Evolutionary conservation across 2,797 vertebrate genomes (phyloP), one percentile per base, ranked within the genome.

Genomic region (Sebastes matsubarae): DNA sequence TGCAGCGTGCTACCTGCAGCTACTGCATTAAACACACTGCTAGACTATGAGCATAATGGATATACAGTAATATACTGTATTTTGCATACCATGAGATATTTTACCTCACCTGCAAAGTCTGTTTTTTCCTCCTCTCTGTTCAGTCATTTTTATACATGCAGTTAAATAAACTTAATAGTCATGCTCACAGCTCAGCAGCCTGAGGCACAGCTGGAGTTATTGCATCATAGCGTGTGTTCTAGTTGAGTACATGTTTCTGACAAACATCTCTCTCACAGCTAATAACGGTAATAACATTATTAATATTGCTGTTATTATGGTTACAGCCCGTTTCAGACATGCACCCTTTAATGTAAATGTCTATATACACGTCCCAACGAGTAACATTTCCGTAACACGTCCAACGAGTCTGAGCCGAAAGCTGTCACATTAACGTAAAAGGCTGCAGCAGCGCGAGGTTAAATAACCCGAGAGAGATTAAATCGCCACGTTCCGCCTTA

Each of bases 141-240:
- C 4, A 68, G 58, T 61, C 50, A 67, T 78, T 83, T 82, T 76
- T 71, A 12, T 13, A 38, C 5, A 5, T 68, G 57, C 38, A 63
- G 34, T 58, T 68, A 59, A 71, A 80, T 59, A 71, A 79, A 46
- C 27, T 3, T 32, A 73, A 63, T 25, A 80, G 52, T 65, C 38
- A 24, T 24, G 32, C 54, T 70, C 60, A 52, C 50, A n/a, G 50
- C 18, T 52, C 50, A 52, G 50, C 50, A n/a, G 20, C 18, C 20
- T n/a, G 50, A 52, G 42, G 16, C 16, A 25, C 55, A 34, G n/a
- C 52, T 65, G 22, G 3, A 22, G 10, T 25, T 59, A 22, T 55
- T 61, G 18, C 20, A 67, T 57, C 52, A 59, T 36, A 6, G n/a
- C 8, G 12, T 71, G 13, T 0, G 3, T 22, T 72, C 18, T 18